Base-by-base conservation (phyloP, 1,140 invertebrate species). In the Popillia japonica region DNA sequence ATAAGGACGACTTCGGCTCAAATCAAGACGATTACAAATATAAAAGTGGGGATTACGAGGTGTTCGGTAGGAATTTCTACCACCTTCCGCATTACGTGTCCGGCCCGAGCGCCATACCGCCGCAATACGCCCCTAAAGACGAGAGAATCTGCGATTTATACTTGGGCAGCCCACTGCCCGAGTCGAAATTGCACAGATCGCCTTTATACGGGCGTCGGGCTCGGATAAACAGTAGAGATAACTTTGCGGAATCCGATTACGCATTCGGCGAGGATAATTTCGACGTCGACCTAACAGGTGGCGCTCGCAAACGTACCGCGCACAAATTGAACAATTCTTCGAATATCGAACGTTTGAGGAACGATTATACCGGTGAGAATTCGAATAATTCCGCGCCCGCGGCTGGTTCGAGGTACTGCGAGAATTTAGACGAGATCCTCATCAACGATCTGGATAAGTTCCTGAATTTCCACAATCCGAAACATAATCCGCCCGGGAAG, bases 81-180 rank as follows among this genome's bases (percentile, higher is more conserved):
- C 78, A 80, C 40, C 78, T 83, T 68, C 82, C 83, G 17, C 80
- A 83, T 23, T 83, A 82, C 40, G 76, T 83, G 27, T 80, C 80
- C 0, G 77, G 81, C 0, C 83, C 83, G 8, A 83, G 83, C 68
- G 83, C 83, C 9, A 82, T 83, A 61, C 83, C 83, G 11, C 83
- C 83, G 10, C 80, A 83, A 61, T 81, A 83, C 73, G 81, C 81
- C 8, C 81, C 83, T 3, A 82, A 83, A 61, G 81, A 83, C 10
- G 81, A 81, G 3, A 78, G 79, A 44, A 77, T 84, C 27, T 82
- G 82, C 74, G 83, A 84, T 73, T 81, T 82, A 11, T 79, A 78
- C 64, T 55, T 78, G 27, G 79, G 73, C 8, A 79, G 76, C 40
- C 9, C 40, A 78, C 41, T 82, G 78, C 20, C 72, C 41, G 72